These are phyloP conservation scores for Ips nitidus DNA, from an alignment of 1,140 invertebrate species.

Conservation along the genomic window DNA sequence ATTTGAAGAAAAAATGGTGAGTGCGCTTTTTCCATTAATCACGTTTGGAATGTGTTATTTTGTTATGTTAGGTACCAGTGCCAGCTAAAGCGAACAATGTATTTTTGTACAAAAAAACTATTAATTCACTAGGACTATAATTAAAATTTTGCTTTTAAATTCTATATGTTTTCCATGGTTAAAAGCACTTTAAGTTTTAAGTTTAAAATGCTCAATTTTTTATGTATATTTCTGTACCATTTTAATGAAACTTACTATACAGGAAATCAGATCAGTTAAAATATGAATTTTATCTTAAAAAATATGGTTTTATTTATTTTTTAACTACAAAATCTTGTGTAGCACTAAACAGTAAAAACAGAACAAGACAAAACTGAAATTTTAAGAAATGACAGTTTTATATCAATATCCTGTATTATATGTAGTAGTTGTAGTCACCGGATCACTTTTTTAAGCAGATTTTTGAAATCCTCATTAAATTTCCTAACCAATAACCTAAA, in stretches of 20 bases:
- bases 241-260: too few relatives aligned
- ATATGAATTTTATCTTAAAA: background rate
- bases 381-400: too few relatives aligned
- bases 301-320: background rate
- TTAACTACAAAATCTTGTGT: background rate
- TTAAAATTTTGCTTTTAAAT: background rate
- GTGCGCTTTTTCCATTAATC: background rate
- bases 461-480: too few relatives aligned
- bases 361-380: too few relatives aligned
- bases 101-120: conserved; percentile 8
- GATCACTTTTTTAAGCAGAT: too few relatives aligned
- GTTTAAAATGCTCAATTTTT: too few relatives aligned
- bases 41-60: background rate
- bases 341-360: background rate
- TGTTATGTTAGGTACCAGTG: background rate
- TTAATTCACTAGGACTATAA: conserved; percentile 11
- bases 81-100: background rate
- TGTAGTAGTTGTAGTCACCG: too few relatives aligned
- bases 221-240: too few relatives aligned
- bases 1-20: conserved; percentile 26
- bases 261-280: too few relatives aligned
- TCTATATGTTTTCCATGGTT: conserved; percentile 1
- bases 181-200: background rate
- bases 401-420: too few relatives aligned
- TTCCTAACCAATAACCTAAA: too few relatives aligned